Evolutionary conservation across 37 sponge, comb jelly and placozoan species (phyloP).

Genomic region (Axinella damicornis): DNA sequence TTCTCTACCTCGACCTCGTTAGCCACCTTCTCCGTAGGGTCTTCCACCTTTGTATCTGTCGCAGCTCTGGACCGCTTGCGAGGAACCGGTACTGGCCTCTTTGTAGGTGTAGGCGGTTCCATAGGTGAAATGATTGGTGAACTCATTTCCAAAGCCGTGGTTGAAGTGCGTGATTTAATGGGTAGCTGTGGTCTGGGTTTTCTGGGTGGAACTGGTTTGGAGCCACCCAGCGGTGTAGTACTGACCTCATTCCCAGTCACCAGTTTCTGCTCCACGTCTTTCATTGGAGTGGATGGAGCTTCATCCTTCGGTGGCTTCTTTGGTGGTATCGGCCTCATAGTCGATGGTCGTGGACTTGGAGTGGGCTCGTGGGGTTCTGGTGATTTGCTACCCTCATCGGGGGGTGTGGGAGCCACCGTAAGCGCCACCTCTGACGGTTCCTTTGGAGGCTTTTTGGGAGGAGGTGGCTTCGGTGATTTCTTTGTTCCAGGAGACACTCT

Average conservation of each 20-base stretch:
- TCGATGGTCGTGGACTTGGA: background rate
- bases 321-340: background rate
- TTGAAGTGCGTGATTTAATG: conserved; percentile 11
- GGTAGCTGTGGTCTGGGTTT: conserved; percentile 5
- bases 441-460: background rate
- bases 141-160: background rate
- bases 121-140: no score
- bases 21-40: background rate
- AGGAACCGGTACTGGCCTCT: conserved; percentile 6
- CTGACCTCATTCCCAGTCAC: background rate
- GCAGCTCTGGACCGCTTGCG: background rate
- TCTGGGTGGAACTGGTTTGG: background rate
- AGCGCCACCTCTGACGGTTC: background rate
- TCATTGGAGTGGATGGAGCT: background rate
- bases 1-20: conserved; percentile 2
- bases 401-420: conserved; percentile 1
- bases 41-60: background rate
- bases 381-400: background rate
- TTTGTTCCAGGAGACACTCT: background rate
- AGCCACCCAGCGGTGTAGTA: background rate
- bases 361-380: background rate
- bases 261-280: background rate
- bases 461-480: background rate
- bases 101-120: background rate
- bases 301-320: conserved; percentile 6